These are phyloP conservation scores for Opisthograptis luteolata DNA, from an alignment of 2,888 invertebrate species.

Conservation along the genomic window DNA sequence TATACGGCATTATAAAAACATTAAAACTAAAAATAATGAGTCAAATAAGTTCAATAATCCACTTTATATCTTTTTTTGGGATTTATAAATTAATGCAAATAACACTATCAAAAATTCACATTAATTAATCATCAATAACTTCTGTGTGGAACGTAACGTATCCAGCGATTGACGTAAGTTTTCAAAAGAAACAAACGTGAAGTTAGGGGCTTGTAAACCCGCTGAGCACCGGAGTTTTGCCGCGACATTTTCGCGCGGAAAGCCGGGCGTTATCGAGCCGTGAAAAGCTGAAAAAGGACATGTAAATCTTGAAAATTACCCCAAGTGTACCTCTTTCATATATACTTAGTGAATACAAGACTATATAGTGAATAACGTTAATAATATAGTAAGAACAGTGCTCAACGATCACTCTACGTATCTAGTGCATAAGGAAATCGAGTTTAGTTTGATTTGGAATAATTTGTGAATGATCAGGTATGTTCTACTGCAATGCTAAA, in stretches of 20 bases:
- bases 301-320: constrained; percentile 54
- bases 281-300: constrained; percentile 76
- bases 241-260: constrained; percentile 85
- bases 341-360: constrained; percentile 52
- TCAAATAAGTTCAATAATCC: no score
- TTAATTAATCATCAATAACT: no score
- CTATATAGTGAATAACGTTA: constrained; percentile 48
- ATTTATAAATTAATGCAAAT: no score
- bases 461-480: constrained; percentile 82
- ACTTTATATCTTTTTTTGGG: no score
- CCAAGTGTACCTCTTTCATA: constrained; percentile 48
- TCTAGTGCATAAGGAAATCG: constrained; percentile 50
- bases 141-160: constrained; percentile 52
- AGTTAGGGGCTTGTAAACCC: constrained; percentile 65
- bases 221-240: constrained; percentile 72
- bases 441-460: constrained; percentile 65
- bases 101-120: no score
- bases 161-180: constrained; percentile 60
- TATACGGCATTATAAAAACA: no score
- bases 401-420: constrained; percentile 30
- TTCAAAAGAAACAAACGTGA: constrained; percentile 82
- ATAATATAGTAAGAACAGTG: constrained; percentile 50
- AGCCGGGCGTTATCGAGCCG: constrained; percentile 84
- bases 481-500: constrained; percentile 49
- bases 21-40: no score